Base-by-base conservation (phyloP, 2,113 vertebrate species). In the Camelus bactrianus region DNA sequence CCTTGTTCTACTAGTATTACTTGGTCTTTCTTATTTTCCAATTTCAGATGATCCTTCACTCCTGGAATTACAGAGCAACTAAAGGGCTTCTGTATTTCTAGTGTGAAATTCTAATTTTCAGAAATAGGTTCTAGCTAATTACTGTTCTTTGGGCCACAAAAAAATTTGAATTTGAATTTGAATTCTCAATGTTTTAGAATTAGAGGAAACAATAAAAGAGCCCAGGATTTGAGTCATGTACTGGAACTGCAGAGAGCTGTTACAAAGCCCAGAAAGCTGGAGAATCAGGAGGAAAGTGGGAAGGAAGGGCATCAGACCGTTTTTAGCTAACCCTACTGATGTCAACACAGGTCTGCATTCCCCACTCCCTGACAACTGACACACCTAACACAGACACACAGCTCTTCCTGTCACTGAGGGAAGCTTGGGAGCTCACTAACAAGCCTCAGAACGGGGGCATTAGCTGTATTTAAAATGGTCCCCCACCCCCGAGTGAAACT, bases 151-250 rank as follows among this genome's bases (percentile, higher is more conserved):
- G 30, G 62, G n/a, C 65, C 62, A 87, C 46, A 91, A 65, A 50
- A 87, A 12, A 19, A 32, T 95, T 77, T 86, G 81, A 35, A 80
- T 13, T 79, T 94, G 24, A 65, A 90, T 90, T 65, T 79, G 85
- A 92, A 83, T 65, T 48, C 35, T 11, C 32, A 93, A 2, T 28
- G 24, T 72, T 85, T 73, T 69, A 50, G 60, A 75, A 80, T n/a
- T 60, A 88, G 22, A 80, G 20, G 30, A 89, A 46, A 95, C 48
- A 56, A 70, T 5, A 22, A 72, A 91, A 54, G 48, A 50, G 17
- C 7, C 56, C 9, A 19, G 30, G 42, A 32, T 38, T 20, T 73
- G 75, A 42, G 42, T 95, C 60, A 54, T 2, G 12, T 30, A 24
- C 16, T 85, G 30, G 42, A 54, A n/a, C 17, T n/a, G 46, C 2